Conservation (phyloP, 2,797 vertebrate genomes). For the Pempheris klunzingeri region DNA sequence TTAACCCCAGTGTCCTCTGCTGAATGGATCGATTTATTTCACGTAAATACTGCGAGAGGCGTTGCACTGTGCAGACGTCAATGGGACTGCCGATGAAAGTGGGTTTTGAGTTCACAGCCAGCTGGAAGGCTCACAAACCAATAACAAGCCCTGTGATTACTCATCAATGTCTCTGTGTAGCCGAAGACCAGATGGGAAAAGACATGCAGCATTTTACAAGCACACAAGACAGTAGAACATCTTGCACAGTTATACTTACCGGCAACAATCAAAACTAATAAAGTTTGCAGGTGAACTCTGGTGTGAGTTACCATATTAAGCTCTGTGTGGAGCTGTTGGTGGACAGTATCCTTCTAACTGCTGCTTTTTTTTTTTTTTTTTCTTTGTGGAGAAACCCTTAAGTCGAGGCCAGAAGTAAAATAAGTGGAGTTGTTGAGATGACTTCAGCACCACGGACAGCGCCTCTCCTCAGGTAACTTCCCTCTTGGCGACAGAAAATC, state of each 20-base stretch:
- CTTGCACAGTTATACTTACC: slow-evolving; percentile 78
- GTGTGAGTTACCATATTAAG: slow-evolving; percentile 77
- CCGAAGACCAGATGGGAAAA: not conserved
- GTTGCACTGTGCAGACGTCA: slow-evolving; percentile 14
- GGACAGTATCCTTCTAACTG: slow-evolving; percentile 48
- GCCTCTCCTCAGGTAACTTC: slow-evolving; percentile 59
- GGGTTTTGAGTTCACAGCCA: slow-evolving; percentile 40
- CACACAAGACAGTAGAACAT: not conserved
- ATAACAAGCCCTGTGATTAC: not conserved
- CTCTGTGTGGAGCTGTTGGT: slow-evolving; percentile 55
- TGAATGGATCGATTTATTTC: slow-evolving; percentile 19
- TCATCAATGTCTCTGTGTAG: not conserved
- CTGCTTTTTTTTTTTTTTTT: no score
- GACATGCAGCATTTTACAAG: not conserved
- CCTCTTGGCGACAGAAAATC: slow-evolving; percentile 19
- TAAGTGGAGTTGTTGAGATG: not conserved
- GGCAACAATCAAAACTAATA: slow-evolving; percentile 68
- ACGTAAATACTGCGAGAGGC: not conserved
- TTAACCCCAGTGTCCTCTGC: slow-evolving; percentile 20
- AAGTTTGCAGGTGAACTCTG: slow-evolving; percentile 66
- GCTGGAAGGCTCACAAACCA: slow-evolving; percentile 12
- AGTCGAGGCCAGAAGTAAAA: slow-evolving; percentile 15
- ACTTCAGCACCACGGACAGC: slow-evolving; percentile 85
- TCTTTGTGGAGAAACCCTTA: not conserved
- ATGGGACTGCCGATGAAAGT: slow-evolving; percentile 12